Conservation (phyloP, 2,113 vertebrate species). For the Panthera uncia region DNA sequence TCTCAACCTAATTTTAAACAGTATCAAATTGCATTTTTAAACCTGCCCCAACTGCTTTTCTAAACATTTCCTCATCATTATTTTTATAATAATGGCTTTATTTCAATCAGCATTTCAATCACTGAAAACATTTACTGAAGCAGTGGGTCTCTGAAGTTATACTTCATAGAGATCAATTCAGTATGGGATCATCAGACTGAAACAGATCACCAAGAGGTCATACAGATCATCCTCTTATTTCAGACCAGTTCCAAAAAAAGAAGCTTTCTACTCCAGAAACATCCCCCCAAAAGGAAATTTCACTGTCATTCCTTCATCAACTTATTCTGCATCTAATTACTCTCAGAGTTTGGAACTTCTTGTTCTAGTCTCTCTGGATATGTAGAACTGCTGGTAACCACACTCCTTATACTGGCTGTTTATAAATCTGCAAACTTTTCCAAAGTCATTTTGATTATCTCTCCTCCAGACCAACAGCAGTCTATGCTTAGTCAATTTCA, state of each 20-base stretch:
- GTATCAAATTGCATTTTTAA: not conserved
- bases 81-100: not conserved
- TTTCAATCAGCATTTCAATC: not conserved
- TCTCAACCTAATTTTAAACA: not conserved
- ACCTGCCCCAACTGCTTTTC: not conserved
- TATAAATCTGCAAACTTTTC: conserved; percentile 55
- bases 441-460: conserved; percentile 47
- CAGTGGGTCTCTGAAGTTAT: not conserved
- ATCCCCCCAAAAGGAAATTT: conserved; percentile 4
- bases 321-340: conserved; percentile 35
- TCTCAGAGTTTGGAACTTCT: not conserved
- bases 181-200: not conserved
- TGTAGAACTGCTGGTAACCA: conserved; percentile 57
- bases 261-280: not conserved
- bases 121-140: not conserved
- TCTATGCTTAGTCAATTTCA: conserved; percentile 3
- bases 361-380: conserved; percentile 43
- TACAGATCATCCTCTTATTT: not conserved
- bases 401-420: conserved; percentile 30
- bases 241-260: not conserved
- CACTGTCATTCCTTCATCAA: not conserved
- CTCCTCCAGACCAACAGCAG: not conserved
- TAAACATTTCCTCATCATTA: not conserved
- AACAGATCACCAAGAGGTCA: not conserved
- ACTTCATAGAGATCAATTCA: not conserved